Evolutionary conservation across 2,797 vertebrate species (phyloP).

Genomic region (Liparis tanakae): DNA sequence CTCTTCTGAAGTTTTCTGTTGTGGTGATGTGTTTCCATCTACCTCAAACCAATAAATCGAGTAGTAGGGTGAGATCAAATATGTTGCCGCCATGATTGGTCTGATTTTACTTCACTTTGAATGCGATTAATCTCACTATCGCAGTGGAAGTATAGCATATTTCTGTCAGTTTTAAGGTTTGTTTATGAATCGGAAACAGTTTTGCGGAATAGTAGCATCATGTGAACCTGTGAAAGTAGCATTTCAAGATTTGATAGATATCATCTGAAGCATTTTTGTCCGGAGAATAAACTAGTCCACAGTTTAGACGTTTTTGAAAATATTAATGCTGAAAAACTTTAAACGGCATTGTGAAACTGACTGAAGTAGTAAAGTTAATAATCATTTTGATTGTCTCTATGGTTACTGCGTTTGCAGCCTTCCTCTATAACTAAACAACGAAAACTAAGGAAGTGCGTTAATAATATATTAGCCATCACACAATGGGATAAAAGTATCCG

Average conservation of each 20-base stretch:
- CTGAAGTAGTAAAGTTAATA: background rate
- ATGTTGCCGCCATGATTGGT: background rate
- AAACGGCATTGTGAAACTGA: conserved; percentile 8
- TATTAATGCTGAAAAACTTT: background rate
- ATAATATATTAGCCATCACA: background rate
- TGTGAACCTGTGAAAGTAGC: background rate
- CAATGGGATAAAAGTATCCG: background rate
- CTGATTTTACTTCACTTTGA: background rate
- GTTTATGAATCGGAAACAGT: background rate
- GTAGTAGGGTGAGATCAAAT: background rate
- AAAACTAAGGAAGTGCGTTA: background rate
- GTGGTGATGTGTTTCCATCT: background rate
- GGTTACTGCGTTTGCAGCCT: conserved; percentile 33
- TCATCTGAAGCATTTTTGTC: background rate
- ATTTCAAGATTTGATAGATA: background rate
- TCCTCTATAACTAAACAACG: conserved; percentile 12
- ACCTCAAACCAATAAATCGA: background rate
- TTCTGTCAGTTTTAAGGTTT: background rate
- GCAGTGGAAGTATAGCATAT: background rate
- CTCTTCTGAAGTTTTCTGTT: background rate
- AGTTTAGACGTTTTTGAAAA: background rate
- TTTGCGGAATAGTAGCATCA: background rate
- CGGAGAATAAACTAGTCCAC: background rate
- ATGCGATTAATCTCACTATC: background rate
- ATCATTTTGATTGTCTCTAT: conserved; percentile 20